Evolutionary conservation across 1,140 invertebrate species (phyloP).

Genomic region (Bombus cullumanus): DNA sequence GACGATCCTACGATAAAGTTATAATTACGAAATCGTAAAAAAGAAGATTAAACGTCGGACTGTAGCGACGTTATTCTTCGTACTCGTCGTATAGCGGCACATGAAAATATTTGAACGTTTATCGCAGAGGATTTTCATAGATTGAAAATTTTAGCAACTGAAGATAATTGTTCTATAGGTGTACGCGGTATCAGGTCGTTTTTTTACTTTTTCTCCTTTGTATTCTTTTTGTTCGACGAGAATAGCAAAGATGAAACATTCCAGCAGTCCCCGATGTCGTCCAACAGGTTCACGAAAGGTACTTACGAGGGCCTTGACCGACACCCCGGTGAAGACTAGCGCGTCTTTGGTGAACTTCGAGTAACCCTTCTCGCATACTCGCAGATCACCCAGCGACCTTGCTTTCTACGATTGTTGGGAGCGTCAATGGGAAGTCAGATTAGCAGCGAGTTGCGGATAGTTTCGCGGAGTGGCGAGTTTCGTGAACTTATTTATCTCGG

Average conservation of each 20-base stretch:
- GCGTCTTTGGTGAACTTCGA: constrained; percentile 77
- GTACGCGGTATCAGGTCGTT: too few relatives aligned
- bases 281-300: constrained; percentile 58
- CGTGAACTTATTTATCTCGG: not conserved
- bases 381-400: constrained; percentile 81
- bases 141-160: too few relatives aligned
- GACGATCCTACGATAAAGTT: too few relatives aligned
- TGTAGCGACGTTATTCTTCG: too few relatives aligned
- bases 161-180: too few relatives aligned
- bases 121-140: too few relatives aligned
- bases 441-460: constrained; percentile 49
- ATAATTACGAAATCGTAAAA: too few relatives aligned
- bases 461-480: constrained; percentile 45
- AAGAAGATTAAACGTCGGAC: too few relatives aligned
- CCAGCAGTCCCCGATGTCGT: constrained; percentile 45
- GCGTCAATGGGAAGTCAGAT: constrained; percentile 60
- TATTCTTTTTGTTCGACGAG: not conserved
- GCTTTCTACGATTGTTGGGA: constrained; percentile 75
- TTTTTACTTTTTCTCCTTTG: too few relatives aligned
- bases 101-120: too few relatives aligned
- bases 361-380: constrained; percentile 74
- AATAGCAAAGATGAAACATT: not conserved
- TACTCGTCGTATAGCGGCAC: too few relatives aligned
- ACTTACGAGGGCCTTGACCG: constrained; percentile 85
- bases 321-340: constrained; percentile 83